These are phyloP conservation scores for Philotrypesis tridentata DNA, from an alignment of 1,140 invertebrate species.

Conservation along the genomic window DNA sequence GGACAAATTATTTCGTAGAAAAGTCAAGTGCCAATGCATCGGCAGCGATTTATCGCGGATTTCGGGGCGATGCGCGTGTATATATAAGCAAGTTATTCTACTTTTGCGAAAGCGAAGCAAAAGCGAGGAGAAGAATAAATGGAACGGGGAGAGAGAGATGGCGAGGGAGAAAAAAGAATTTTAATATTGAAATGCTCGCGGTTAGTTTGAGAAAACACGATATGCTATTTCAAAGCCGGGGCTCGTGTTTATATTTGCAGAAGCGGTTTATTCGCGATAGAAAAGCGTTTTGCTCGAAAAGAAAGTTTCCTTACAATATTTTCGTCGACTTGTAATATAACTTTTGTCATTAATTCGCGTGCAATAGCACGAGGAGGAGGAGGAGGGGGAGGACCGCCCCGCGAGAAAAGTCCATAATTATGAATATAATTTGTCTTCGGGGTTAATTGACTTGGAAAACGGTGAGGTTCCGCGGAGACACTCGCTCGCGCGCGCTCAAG, in stretches of 20 bases:
- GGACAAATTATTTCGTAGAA: no score
- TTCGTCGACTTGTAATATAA: background rate
- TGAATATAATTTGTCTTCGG: constrained; percentile 33
- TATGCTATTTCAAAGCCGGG: background rate
- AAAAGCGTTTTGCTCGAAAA: background rate
- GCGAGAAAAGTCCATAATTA: constrained; percentile 1
- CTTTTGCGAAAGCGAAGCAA: background rate
- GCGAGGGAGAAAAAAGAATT: background rate
- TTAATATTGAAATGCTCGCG: background rate
- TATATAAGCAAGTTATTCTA: background rate
- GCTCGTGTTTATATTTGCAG: background rate
- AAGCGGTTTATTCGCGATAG: background rate
- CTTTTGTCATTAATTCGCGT: background rate
- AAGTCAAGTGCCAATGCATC: no score
- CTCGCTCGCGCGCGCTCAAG: background rate
- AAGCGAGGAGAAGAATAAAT: background rate
- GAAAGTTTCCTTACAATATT: background rate
- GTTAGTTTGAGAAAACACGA: background rate
- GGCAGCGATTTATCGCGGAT: no score
- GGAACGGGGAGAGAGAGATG: background rate
- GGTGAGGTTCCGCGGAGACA: background rate
- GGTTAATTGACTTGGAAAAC: constrained; percentile 39
- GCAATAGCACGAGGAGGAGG: background rate
- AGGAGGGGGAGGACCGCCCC: no score
- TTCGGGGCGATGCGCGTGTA: no score